Evolutionary conservation across 2,888 invertebrate genomes (phyloP), one percentile per base, ranked within the genome.

Genomic region (Pristionchus fissidentatus): DNA sequence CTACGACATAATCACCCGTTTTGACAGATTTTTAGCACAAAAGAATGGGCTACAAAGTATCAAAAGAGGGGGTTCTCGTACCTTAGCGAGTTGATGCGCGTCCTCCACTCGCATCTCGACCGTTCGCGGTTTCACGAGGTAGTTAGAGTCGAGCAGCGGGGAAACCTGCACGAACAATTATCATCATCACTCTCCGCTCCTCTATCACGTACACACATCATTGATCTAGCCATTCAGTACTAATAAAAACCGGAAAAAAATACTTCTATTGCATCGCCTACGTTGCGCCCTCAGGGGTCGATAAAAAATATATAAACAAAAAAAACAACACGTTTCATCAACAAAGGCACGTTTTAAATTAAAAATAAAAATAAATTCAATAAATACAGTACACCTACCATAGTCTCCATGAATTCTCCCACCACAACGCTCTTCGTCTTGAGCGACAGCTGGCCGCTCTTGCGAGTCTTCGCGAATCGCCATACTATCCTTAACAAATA

Each of bases 401-500:
- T 86, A 13, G 85, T 84, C 55, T 89, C 86, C 86, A 90, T 85
- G 52, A 66, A 55, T 73, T 55, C 46, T 78, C 85, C 86, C 7
- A 89, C 87, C 35, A 88, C 66, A 13, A 89, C 85, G 79, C 89
- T 88, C 62, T 89, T 88, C 29, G 90, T 88, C 46, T 91, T 90
- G 26, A 87, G 83, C 1, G 90, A 89, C 46, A 92, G 84, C 26
- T 88, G 77, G 1, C 90, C 90, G 10, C 88, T 88, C 83, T 90
- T 90, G 49, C 90, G 86, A 35, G 89, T 87, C 84, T 92, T 92
- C 3, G 91, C 88, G 81, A 92, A 87, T 29, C 92, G 84, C 92
- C 92, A 92, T 49, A 92, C 92, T 73, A 92, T 91, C 84, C 92
- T 91, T 81, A n/a, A n/a, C n/a, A 81, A 87, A 81, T 32, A 10